Evolutionary conservation across 2,113 vertebrate species (phyloP), one percentile per base, ranked within the genome.

Genomic region (Prolemur simus): DNA sequence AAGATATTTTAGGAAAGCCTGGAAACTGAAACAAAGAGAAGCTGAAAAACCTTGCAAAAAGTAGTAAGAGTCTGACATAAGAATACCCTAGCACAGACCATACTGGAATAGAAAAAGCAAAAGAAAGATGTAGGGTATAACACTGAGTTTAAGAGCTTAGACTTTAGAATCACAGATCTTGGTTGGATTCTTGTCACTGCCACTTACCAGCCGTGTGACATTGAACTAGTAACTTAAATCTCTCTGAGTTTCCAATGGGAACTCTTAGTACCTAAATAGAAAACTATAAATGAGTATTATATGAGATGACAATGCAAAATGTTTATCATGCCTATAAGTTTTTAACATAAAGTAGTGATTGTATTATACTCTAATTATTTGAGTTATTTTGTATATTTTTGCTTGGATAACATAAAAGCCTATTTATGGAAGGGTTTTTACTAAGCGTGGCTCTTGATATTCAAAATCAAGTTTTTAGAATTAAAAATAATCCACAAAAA

Each of bases 391-490:
- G 64, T 69, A 11, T 56, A 77, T 71, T 85, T 94, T 89, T 74
- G 32, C 47, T 89, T 81, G 34, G 63, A 52, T 95, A 83, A 91
- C 23, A 76, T 34, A 71, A 77, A 37, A 56, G 5, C 15, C 18
- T 64, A 82, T 47, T 82, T 20, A 93, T 45, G 12, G 69, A 68
- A 82, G 42, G 15, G 14, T 80, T 88, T 64, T 84, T 49, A 76
- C 21, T 58, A 96, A 64, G 15, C 37, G 64, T 96, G 27, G 32
- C 63, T 63, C 74, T 81, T 81, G 54, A 85, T 63, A 91, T 81
- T 89, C 49, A 94, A 95, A 95, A 88, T 76, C 9, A 74, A 84
- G 25, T 74, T 88, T 58, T 85, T 39, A 93, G 74, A 45, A 83
- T 84, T 78, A 80, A 87, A 96, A 87, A 78, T 34, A 58, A 60